Evolutionary conservation across 2,888 invertebrate genomes (phyloP).

Genomic region (Leptopilina drosophilae): DNA sequence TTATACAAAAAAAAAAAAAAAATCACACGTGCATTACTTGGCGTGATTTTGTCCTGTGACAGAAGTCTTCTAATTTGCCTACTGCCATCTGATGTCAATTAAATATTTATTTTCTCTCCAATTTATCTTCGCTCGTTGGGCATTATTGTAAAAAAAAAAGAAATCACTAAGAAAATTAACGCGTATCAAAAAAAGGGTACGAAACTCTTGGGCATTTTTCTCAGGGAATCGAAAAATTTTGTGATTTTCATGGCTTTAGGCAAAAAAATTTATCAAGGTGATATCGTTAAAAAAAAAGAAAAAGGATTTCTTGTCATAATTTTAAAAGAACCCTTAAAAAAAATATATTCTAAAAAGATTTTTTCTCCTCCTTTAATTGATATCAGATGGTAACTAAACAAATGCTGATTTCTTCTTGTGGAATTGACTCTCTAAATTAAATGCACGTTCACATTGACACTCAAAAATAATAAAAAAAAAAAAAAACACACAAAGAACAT

Average conservation of each 20-base stretch:
- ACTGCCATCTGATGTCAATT: background rate
- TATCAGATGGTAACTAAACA: background rate
- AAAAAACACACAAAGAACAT: constrained; percentile 58
- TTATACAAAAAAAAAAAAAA: constrained; percentile 39
- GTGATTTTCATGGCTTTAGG: constrained; percentile 41
- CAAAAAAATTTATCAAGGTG: constrained; percentile 35
- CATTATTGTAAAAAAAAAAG: constrained; percentile 30
- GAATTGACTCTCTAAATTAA: constrained; percentile 11
- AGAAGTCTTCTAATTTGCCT: background rate
- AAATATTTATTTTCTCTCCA: constrained; percentile 17
- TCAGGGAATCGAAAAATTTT: constrained; percentile 41
- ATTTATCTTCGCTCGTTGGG: constrained; percentile 29
- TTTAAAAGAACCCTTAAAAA: background rate
- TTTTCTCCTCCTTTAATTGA: constrained; percentile 19
- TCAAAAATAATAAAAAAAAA: too few species aligned
- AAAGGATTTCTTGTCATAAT: background rate
- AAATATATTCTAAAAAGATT: constrained; percentile 33
- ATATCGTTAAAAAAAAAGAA: constrained; percentile 16
- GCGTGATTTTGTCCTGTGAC: background rate
- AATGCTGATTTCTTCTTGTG: background rate
- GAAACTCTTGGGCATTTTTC: constrained; percentile 40
- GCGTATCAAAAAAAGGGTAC: constrained; percentile 20
- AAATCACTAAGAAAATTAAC: constrained; percentile 35
- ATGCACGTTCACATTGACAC: constrained; percentile 47
- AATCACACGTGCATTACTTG: constrained; percentile 24